Evolutionary conservation across 2,888 invertebrate genomes (phyloP).

Genomic region (Laspeyria flexula): DNA sequence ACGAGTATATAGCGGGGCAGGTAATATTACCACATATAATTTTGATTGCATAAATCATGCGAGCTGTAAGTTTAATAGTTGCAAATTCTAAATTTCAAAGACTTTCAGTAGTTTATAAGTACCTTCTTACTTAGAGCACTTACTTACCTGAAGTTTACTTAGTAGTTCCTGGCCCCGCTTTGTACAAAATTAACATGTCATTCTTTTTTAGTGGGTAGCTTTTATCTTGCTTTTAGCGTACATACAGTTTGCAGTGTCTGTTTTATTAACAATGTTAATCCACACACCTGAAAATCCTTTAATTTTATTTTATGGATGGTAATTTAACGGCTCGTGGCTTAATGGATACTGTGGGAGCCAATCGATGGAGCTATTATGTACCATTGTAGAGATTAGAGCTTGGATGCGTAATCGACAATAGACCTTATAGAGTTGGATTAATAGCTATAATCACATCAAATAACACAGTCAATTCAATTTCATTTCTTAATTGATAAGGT

Average conservation of each 20-base stretch:
- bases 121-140: too few relatives aligned
- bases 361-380: constrained; percentile 1
- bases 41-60: too few relatives aligned
- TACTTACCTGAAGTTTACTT: too few relatives aligned
- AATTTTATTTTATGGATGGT: constrained; percentile 9
- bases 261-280: constrained; percentile 6
- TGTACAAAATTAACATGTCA: background rate
- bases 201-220: background rate
- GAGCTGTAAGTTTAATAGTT: too few relatives aligned
- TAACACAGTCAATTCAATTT: too few relatives aligned
- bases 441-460: background rate
- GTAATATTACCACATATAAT: too few relatives aligned
- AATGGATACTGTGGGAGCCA: constrained; percentile 1
- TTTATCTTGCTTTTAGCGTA: background rate
- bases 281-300: constrained; percentile 9
- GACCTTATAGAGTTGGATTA: background rate
- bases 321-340: constrained; percentile 2
- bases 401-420: background rate
- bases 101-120: too few relatives aligned
- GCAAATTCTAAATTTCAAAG: too few relatives aligned
- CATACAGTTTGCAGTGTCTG: constrained; percentile 1
- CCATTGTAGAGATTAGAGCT: background rate
- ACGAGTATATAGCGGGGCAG: too few relatives aligned
- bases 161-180: too few relatives aligned
- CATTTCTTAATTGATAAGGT: too few relatives aligned